Evolutionary conservation across 2,888 invertebrate species (phyloP), one percentile per base, ranked within the genome.

Genomic region (Portevinia maculata): DNA sequence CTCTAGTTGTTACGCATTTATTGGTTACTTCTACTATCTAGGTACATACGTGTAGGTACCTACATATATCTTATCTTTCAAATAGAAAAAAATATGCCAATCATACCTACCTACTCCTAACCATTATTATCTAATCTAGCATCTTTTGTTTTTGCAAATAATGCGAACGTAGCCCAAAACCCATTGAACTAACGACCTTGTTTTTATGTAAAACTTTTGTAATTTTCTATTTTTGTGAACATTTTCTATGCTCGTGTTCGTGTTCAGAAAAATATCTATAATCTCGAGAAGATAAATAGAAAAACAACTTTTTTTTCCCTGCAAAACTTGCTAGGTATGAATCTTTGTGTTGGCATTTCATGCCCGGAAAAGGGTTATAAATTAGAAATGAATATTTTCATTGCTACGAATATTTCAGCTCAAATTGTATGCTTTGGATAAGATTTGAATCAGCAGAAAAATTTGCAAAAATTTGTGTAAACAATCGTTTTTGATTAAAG

Each of bases 61-160:
- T 28, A 24, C 24, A 6, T 13, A 41, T 62, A 59, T 75, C 59
- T 75, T 28, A 75, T 75, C 74, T 67, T 59, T 57, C 7, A 9
- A 3, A 30, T 13, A 39, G 6, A 17, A 30, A 37, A 28, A 48
- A 34, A 46, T 46, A 44, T 39, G 32, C 53, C 52, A 60, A 48
- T 57, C 55, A 50, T 17, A 15, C 30, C 19, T 19, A 41, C 34
- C 50, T 34, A 11, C 44, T 17, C 32, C 7, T 52, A 44, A 37
- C 44, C 37, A n/a, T 15, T 59, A 59, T 60, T 46, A 69, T 69
- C 52, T 60, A 30, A 75, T 59, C 65, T 24, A 32, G n/a, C 52
- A 55, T 69, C 37, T 74, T 50, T 41, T 4, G 15, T 9, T 32
- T 62, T 64, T 39, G 62, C 73, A 15, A 64, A 73, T 39, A 17